Conservation (phyloP, 2,888 invertebrate genomes). For the Apodemia hepburni region DNA sequence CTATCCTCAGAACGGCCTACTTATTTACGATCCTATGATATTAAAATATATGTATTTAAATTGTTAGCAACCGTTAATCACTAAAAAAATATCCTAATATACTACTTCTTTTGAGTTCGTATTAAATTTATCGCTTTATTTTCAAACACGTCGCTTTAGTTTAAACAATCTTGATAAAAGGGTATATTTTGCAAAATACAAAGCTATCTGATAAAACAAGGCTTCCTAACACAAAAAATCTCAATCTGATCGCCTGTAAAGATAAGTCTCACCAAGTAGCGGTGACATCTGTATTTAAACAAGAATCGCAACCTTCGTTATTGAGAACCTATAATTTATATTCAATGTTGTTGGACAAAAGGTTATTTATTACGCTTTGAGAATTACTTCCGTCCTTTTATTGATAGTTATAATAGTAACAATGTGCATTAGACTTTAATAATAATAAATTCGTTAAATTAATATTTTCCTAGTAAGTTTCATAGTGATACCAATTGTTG, state of each 20-base stretch:
- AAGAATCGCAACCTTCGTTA: conserved; percentile 18
- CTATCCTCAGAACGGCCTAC: too few species aligned
- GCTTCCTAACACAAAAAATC: conserved; percentile 42
- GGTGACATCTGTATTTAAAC: conserved; percentile 54
- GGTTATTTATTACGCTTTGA: conserved; percentile 21
- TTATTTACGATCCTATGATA: too few species aligned
- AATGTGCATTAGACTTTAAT: not conserved
- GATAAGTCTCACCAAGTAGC: conserved; percentile 50
- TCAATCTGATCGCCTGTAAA: conserved; percentile 50
- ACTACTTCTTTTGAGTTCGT: not conserved
- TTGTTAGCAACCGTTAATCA: too few species aligned
- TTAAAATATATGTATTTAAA: too few species aligned
- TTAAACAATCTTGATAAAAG: conserved; percentile 45
- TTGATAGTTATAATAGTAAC: conserved; percentile 9
- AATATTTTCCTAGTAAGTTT: conserved; percentile 19
- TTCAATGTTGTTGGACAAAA: conserved; percentile 19
- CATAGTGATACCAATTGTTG: conserved; percentile 45
- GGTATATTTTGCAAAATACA: conserved; percentile 57
- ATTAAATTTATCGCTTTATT: conserved; percentile 12
- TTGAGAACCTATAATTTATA: conserved; percentile 32
- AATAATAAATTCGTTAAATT: conserved; percentile 4
- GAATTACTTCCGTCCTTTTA: conserved; percentile 24
- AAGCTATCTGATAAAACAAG: conserved; percentile 60
- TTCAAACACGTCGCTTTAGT: conserved; percentile 17
- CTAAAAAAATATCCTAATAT: too few species aligned